Evolutionary conservation across 2,797 vertebrate genomes (phyloP).

Genomic region (Arnoldichthys spilopterus): DNA sequence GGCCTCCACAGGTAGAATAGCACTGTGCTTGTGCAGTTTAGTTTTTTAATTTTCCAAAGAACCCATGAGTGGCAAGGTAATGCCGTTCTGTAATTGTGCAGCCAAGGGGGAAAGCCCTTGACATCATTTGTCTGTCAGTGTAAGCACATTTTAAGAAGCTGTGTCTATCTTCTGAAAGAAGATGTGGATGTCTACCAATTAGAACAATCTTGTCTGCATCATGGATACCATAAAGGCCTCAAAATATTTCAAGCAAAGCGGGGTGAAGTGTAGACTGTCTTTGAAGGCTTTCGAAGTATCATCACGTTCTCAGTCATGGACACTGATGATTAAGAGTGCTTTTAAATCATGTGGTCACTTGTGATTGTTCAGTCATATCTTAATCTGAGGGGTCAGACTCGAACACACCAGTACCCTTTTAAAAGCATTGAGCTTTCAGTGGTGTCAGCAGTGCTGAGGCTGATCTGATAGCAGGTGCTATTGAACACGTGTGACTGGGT

Average conservation of each 20-base stretch:
- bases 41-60: slow-evolving; percentile 53
- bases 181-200: slow-evolving; percentile 27
- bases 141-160: slow-evolving; percentile 20
- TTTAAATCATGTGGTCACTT: slow-evolving; percentile 47
- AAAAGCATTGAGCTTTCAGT: slow-evolving; percentile 24
- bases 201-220: slow-evolving; percentile 13
- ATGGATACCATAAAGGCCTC: slow-evolving; percentile 3
- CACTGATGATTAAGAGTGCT: slow-evolving; percentile 31
- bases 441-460: slow-evolving; percentile 34
- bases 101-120: slow-evolving; percentile 32
- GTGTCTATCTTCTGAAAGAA: slow-evolving; percentile 22
- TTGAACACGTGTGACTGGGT: slow-evolving; percentile 30
- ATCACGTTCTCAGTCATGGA: slow-evolving; percentile 20
- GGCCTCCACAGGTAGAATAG: slow-evolving; percentile 10
- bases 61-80: slow-evolving; percentile 23
- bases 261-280: slow-evolving; percentile 17
- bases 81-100: slow-evolving; percentile 33
- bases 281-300: slow-evolving; percentile 31
- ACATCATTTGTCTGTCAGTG: slow-evolving; percentile 19
- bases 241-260: slow-evolving; percentile 27
- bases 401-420: slow-evolving; percentile 29
- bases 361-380: slow-evolving; percentile 37
- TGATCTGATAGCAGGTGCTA: slow-evolving; percentile 40
- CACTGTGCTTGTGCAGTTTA: slow-evolving; percentile 44
- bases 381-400: slow-evolving; percentile 16